phyloP scores from a whole-genome alignment of 2,113 vertebrate genomes.

The Porphyrio hochstetteri region DNA sequence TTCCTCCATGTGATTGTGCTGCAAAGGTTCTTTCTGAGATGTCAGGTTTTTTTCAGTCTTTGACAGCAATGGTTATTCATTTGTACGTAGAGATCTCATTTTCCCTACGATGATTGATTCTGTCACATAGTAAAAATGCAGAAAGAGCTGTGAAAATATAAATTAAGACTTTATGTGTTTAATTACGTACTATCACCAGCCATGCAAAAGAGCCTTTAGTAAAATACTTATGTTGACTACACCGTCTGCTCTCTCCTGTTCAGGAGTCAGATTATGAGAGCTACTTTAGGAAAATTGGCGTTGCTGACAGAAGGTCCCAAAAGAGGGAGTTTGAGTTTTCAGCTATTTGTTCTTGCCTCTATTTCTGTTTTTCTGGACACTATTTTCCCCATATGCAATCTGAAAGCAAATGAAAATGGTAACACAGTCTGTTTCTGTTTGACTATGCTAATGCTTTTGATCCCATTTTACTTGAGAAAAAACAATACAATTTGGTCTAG shows the following conservation, averaged over 20 bases:
- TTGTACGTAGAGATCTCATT: neutral
- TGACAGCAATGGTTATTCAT: neutral
- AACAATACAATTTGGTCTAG: neutral
- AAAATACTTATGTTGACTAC: neutral
- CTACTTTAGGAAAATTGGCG: neutral
- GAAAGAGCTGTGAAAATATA: neutral
- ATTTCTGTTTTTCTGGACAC: neutral
- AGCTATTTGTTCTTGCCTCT: neutral
- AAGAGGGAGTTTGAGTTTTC: neutral
- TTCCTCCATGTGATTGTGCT: neutral
- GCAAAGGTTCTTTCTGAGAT: neutral
- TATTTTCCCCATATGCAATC: neutral
- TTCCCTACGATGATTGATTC: neutral
- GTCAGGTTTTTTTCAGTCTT: neutral
- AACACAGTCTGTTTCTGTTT: neutral
- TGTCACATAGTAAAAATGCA: neutral
- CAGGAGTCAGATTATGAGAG: neutral
- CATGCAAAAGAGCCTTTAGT: neutral
- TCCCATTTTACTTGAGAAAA: neutral
- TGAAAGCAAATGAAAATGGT: neutral
- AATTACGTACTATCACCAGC: neutral
- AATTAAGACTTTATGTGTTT: neutral
- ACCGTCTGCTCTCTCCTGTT: neutral
- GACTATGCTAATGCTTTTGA: neutral
- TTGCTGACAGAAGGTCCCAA: neutral